Percentiles rank a stretch among this genome's conserved stretches.
Conservation (phyloP, 1,140 invertebrate species). For the Aphelinus atriplicis region DNA sequence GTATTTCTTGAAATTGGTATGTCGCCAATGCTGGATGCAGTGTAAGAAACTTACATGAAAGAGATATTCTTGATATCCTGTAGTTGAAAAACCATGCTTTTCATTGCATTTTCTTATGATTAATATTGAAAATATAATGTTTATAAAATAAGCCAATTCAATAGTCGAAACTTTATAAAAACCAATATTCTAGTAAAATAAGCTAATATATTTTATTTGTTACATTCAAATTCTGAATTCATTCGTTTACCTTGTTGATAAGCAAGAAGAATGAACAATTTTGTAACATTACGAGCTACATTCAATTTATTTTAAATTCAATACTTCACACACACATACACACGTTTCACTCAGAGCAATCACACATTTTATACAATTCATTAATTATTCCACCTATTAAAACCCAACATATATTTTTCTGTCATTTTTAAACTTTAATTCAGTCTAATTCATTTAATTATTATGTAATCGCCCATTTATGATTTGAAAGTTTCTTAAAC, state of each 20-base stretch:
- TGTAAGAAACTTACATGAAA: conserved; percentile 69
- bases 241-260: not conserved
- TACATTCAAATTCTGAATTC: not conserved
- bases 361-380: conserved; percentile 24
- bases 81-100: conserved; percentile 18
- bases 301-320: conserved; percentile 21
- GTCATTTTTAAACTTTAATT: conserved; percentile 27
- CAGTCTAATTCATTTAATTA: conserved; percentile 22
- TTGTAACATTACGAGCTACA: not conserved
- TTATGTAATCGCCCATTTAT: not conserved
- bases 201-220: conserved; percentile 18
- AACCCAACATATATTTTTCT: conserved; percentile 18
- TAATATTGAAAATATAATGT: conserved; percentile 17
- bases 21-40: conserved; percentile 65
- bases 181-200: conserved; percentile 27
- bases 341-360: conserved; percentile 13
- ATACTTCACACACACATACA: too few species aligned
- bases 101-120: conserved; percentile 13
- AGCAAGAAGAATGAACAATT: not conserved
- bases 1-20: conserved; percentile 65
- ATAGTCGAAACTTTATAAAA: conserved; percentile 19
- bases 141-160: conserved; percentile 22
- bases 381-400: conserved; percentile 16
- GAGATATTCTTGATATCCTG: conserved; percentile 41
- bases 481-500: conserved; percentile 3